A percentile compares a stretch with the other conserved stretches of the same genome.
phyloP scores from a whole-genome alignment of 2,888 invertebrate species.

The Lasius fuliginosus region DNA sequence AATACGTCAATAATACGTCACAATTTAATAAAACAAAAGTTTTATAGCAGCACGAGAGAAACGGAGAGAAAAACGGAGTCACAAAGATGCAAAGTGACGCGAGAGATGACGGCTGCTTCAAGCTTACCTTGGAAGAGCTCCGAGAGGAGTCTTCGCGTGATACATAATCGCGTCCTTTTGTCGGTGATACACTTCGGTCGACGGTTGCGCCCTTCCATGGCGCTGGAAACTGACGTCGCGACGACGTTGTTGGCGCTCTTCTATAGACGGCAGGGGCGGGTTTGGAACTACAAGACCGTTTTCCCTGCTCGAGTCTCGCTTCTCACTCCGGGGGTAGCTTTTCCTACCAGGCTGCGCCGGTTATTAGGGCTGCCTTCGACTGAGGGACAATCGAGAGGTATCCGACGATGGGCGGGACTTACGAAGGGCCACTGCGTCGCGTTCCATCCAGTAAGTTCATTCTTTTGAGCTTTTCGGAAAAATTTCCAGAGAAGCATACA shows the following conservation, averaged over 20 bases:
- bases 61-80: neutral
- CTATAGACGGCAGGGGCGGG: conserved; percentile 78
- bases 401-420: conserved; percentile 81
- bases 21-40: neutral
- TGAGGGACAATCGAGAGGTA: conserved; percentile 82
- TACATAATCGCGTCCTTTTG: conserved; percentile 74
- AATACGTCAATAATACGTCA: neutral
- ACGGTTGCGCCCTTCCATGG: conserved; percentile 80
- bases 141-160: neutral
- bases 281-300: conserved; percentile 70
- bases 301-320: conserved; percentile 73
- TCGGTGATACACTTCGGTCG: conserved; percentile 76
- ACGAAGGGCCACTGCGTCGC: conserved; percentile 61
- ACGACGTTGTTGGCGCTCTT: conserved; percentile 66
- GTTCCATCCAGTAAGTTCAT: conserved; percentile 59
- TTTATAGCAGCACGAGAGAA: neutral
- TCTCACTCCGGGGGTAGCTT: conserved; percentile 75
- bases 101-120: neutral
- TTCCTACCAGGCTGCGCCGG: conserved; percentile 77
- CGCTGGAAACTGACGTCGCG: conserved; percentile 59
- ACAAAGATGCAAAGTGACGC: conserved; percentile 18
- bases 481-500: neutral
- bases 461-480: conserved; percentile 59
- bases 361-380: conserved; percentile 83
- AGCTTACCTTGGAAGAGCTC: neutral